phyloP scores from a whole-genome alignment of 1,140 invertebrate genomes.

The Hesperophylax magnus region DNA sequence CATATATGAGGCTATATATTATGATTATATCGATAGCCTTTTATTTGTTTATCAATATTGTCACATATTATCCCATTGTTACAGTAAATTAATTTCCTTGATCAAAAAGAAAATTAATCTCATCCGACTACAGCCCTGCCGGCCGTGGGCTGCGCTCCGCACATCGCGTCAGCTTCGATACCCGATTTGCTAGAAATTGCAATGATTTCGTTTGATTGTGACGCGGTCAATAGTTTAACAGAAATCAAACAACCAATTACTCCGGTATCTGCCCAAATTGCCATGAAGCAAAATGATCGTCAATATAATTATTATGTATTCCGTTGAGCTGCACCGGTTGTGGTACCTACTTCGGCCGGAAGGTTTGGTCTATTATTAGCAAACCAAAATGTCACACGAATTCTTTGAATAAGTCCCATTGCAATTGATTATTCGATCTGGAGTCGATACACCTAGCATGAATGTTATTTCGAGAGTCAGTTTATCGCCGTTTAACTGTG shows the following conservation, averaged over 20 bases:
- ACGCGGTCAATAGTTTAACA: background rate
- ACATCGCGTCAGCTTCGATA: constrained; percentile 14
- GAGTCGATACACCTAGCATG: background rate
- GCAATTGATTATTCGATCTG: background rate
- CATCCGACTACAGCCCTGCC: constrained; percentile 6
- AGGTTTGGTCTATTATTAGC: constrained; percentile 16
- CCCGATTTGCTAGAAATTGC: constrained; percentile 17
- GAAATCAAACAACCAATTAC: background rate
- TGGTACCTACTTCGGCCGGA: background rate
- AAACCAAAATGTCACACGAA: constrained; percentile 26
- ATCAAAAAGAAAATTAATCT: background rate
- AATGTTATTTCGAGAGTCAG: background rate
- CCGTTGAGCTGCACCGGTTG: background rate
- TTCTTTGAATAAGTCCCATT: background rate
- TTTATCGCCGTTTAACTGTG: background rate
- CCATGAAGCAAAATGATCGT: background rate
- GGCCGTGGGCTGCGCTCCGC: background rate
- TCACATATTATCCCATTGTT: background rate
- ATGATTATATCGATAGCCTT: no score
- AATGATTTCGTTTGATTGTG: constrained; percentile 14
- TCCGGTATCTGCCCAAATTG: background rate
- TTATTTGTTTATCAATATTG: background rate
- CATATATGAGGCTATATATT: no score
- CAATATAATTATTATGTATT: background rate
- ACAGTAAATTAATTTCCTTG: background rate